Percentiles rank a stretch among this genome's conserved stretches.
These are phyloP conservation scores for Darevskia mixta DNA, from an alignment of 2,797 vertebrate species.

Conservation along the genomic window DNA sequence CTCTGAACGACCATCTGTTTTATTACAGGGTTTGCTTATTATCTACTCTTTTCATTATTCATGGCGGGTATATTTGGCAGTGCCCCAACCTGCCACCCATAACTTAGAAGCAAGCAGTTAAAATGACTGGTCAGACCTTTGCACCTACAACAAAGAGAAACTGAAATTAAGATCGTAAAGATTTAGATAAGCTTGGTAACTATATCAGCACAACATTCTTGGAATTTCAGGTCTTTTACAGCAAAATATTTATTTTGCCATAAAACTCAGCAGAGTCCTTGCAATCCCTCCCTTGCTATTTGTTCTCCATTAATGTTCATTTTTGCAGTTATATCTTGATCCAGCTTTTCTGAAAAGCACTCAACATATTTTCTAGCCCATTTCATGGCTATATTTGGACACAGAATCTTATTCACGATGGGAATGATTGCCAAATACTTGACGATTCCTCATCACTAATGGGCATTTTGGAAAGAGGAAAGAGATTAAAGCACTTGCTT, in stretches of 20 bases:
- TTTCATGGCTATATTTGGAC: constrained; percentile 29
- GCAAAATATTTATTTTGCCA: neutral
- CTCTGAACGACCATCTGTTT: no score
- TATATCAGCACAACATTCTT: constrained; percentile 11
- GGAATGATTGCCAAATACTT: constrained; percentile 57
- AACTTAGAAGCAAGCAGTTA: constrained; percentile 14
- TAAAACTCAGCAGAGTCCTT: constrained; percentile 31
- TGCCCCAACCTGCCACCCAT: neutral
- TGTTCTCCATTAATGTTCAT: constrained; percentile 16
- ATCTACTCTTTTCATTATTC: neutral
- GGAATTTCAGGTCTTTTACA: neutral
- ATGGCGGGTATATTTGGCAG: neutral
- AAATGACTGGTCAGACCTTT: constrained; percentile 45
- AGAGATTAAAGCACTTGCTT: constrained; percentile 54
- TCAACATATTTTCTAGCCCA: constrained; percentile 45
- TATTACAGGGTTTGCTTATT: neutral
- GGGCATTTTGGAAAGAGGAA: constrained; percentile 11
- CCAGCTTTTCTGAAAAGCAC: constrained; percentile 55
- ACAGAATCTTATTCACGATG: constrained; percentile 39
- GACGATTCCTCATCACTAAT: constrained; percentile 55
- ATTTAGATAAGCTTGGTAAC: constrained; percentile 61
- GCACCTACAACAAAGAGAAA: neutral
- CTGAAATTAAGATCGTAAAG: constrained; percentile 39
- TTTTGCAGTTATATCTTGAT: constrained; percentile 4
- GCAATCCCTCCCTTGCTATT: constrained; percentile 27